Base-by-base conservation (phyloP, 1,140 invertebrate genomes). In the Drosophila leontia region DNA sequence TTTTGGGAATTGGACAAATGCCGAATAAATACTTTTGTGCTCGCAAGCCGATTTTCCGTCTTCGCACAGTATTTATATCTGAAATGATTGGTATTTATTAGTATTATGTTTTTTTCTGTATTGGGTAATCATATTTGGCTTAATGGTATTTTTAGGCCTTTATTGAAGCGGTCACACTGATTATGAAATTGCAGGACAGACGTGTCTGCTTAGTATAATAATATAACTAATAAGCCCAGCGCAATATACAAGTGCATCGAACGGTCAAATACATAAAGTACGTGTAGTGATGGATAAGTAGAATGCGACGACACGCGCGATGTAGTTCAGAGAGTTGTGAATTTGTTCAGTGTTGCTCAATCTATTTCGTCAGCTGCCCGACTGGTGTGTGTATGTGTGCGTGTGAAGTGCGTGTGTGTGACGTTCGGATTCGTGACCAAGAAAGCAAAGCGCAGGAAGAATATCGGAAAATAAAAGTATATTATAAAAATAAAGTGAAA, bases 281-380 rank as follows among this genome's bases (percentile, higher is more conserved):
- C 57, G 57, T 51, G 65, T 41, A 56, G 51, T 15, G 15, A 39
- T 37, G 19, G 5, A 17, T 35, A 12, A 19, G 57, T 17, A 80
- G 62, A 65, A 65, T 23, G 15, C n/a, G 32, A 58, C 60, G 35
- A 23, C 39, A 35, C 29, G 51, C 41, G 60, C 45, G 47, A 48
- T n/a, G 47, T 29, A 63, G 65, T 75, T 41, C 6, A 7, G 13
- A 7, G 37, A 56, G 48, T 37, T 61, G 68, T 41, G 48, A 29
- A 29, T 69, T 44, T 59, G 64, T 62, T 62, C 37, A 44, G 65
- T 68, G 59, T 69, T 69, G 65, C 65, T 69, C 15, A 69, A 69
- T 65, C 56, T 67, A 34, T 67, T 67, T 53, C 60, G 65, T 69
- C 65, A 69, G 65, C 65, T 68, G 65, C 56, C 56, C 63, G 41